Evolutionary conservation across 2,888 invertebrate genomes (phyloP).

Genomic region (Gasteruption jaculator): DNA sequence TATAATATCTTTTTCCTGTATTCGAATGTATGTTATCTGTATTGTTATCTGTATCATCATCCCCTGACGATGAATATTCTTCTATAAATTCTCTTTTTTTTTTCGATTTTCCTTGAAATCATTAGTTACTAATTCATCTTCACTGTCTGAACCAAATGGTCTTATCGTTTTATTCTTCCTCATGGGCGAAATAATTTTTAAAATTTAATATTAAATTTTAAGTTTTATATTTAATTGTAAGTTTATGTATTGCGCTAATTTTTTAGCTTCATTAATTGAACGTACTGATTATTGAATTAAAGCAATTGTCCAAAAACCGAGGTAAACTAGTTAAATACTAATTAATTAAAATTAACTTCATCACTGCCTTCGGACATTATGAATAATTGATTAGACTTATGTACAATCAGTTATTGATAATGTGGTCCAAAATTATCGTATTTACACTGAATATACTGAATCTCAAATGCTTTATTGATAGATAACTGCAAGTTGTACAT

Average conservation of each 20-base stretch:
- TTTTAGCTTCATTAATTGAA: constrained; percentile 16
- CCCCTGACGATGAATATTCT: constrained; percentile 9
- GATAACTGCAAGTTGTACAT: too few relatives aligned
- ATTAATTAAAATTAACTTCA: constrained; percentile 19
- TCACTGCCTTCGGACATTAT: constrained; percentile 11
- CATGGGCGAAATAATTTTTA: constrained; percentile 14
- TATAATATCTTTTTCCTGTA: too few relatives aligned
- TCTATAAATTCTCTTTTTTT: too few relatives aligned
- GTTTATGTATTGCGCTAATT: constrained; percentile 11
- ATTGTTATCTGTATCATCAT: constrained; percentile 12
- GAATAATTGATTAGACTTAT: background rate
- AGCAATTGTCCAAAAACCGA: constrained; percentile 16
- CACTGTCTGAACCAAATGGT: constrained; percentile 11
- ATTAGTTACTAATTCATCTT: constrained; percentile 8
- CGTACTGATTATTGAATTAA: constrained; percentile 15
- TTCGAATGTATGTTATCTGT: constrained; percentile 6
- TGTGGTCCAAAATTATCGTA: too few relatives aligned
- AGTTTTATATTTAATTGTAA: constrained; percentile 13
- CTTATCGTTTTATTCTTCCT: constrained; percentile 12
- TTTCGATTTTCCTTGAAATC: too few relatives aligned
- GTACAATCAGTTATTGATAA: too few relatives aligned
- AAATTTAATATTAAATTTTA: constrained; percentile 12
- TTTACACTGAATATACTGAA: too few relatives aligned
- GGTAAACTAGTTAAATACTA: constrained; percentile 19
- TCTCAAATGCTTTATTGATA: too few relatives aligned